Base-by-base conservation (phyloP, 2,797 vertebrate genomes). In the Brotula barbata region DNA sequence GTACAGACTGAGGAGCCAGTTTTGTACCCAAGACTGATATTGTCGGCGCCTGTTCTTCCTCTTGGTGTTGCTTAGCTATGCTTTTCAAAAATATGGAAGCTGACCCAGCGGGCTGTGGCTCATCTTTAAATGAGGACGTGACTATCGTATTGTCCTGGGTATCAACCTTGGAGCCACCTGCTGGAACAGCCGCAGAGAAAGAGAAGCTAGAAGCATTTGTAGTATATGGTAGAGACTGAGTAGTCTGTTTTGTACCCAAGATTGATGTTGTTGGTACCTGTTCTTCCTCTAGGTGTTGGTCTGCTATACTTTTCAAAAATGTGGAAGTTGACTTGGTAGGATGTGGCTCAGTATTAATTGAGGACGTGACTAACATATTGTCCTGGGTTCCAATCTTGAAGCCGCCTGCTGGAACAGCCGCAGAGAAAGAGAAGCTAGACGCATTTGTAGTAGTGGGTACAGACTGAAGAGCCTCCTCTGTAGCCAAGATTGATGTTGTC, bases 221-320 rank as follows among this genome's bases (percentile, higher is more conserved):
- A 10, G 13, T 14, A 11, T 36, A 2, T 36, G 34, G 34, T 36
- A 3, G 6, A 36, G 34, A 4, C 34, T 36, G 34, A 36, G 34
- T 6, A n/a, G n/a, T 84, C 14, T 76, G 22, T 14, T 68, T 75
- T 0, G 48, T 20, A 56, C 68, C 59, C 14, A 19, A 55, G 7
- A 28, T 20, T 12, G 64, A 62, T 15, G 71, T 31, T 19, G 41
- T 11, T 11, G 64, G 43, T n/a, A 77, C 71, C 4, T 66, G 83
- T 50, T 92, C 90, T 49, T 91, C 93, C 74, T 90, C 90, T 45
- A 79, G 86, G 75, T 93, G 92, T 58, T 92, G 94, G 70, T 93
- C 92, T 72, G 91, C 92, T 40, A 80, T 62, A 28, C 67, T 91
- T 84, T 93, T 93, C 41, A 93, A 86, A 63, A 88, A 81, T 73